Evolutionary conservation across 2,888 invertebrate genomes (phyloP).

Genomic region (Mesorhabditis sp.): DNA sequence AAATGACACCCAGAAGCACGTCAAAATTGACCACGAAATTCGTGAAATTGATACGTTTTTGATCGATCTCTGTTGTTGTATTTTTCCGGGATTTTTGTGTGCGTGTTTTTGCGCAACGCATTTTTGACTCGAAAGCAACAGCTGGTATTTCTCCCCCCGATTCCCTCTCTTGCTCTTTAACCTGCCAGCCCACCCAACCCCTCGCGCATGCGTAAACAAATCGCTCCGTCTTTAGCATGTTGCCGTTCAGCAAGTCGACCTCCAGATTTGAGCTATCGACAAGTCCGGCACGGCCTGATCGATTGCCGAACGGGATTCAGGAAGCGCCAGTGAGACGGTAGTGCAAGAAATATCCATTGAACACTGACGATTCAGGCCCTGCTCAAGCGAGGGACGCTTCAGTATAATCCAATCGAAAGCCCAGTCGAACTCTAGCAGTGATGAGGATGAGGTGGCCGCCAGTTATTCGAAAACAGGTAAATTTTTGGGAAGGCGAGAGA

Average conservation of each 20-base stretch:
- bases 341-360: neutral
- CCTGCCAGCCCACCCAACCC: too few relatives aligned
- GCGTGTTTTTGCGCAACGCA: too few relatives aligned
- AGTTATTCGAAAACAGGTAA: neutral
- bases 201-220: too few relatives aligned
- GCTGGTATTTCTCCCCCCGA: too few relatives aligned
- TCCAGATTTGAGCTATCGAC: neutral
- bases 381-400: conserved; percentile 5
- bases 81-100: too few relatives aligned
- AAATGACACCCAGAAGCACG: too few relatives aligned
- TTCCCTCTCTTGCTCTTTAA: too few relatives aligned
- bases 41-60: too few relatives aligned
- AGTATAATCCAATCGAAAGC: neutral
- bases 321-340: neutral
- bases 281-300: neutral
- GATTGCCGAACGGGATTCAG: neutral
- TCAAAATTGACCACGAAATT: too few relatives aligned
- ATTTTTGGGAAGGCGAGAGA: neutral
- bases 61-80: too few relatives aligned
- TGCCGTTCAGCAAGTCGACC: neutral
- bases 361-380: neutral
- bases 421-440: neutral
- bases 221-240: neutral
- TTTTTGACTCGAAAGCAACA: too few relatives aligned
- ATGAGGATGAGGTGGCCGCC: neutral